Percentiles rank a stretch among this genome's conserved stretches.
These are phyloP conservation scores for Drosophila neoperkinsi DNA, from an alignment of 2,888 invertebrate species.

Conservation along the genomic window DNA sequence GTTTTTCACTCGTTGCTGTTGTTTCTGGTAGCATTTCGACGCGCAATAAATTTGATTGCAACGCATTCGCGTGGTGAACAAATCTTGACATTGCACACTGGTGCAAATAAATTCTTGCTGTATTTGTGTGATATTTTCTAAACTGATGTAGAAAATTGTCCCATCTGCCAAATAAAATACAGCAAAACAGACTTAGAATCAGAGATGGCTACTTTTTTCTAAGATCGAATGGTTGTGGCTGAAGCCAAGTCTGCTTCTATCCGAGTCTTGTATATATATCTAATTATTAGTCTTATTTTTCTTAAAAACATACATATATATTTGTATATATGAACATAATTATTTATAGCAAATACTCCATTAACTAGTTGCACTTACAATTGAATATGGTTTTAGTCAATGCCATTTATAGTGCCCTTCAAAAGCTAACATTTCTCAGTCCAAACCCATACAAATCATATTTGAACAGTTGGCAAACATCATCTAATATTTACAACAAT, in stretches of 20 bases:
- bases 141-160: not conserved
- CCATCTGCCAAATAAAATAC: not conserved
- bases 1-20: constrained; percentile 13
- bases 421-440: not conserved
- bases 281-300: not conserved
- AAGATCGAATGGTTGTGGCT: not conserved
- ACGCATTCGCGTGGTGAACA: constrained; percentile 56
- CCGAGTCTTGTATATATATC: not conserved
- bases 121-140: not conserved
- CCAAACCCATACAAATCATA: not conserved
- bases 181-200: not conserved
- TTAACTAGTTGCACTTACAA: not conserved
- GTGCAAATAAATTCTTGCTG: not conserved
- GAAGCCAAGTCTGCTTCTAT: not conserved
- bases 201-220: not conserved
- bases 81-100: constrained; percentile 48
- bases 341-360: not conserved
- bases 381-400: no score
- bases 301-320: not conserved
- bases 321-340: not conserved
- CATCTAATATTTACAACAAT: constrained; percentile 9
- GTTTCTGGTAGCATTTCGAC: constrained; percentile 50
- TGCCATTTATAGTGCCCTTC: not conserved
- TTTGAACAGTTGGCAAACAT: constrained; percentile 2
- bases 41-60: constrained; percentile 72